Evolutionary conservation across 2,797 vertebrate genomes (phyloP), one percentile per base, ranked within the genome.

Genomic region (Esox masquinongy): DNA sequence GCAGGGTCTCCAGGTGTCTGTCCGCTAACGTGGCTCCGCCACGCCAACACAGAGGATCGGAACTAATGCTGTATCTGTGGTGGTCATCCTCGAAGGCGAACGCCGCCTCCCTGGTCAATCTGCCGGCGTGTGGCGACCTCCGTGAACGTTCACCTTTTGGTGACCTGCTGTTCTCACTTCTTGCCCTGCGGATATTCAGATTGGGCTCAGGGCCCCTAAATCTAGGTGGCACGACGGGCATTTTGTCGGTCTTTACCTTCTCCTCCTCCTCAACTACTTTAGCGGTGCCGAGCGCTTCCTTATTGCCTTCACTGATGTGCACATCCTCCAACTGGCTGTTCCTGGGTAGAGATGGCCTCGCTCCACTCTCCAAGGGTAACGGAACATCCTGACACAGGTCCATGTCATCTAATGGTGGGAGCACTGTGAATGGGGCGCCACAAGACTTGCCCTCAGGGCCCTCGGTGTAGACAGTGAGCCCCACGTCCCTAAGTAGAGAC

Each of bases 381-480:
- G 88, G 88, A 68, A 86, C 71, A 11, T 83, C 77, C 43, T 90
- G 85, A 83, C 77, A 80, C 53, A 83, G 72, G 63, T 89, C 90
- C 68, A 85, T 88, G 70, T 84, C 82, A 75, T 82, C 82, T 0
- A 91, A 87, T 19, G 91, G 88, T 74, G 68, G 39, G 43, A 50
- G 70, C 26, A 26, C 26, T 34, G 31, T 66, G 63, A 17, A 34
- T 66, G 26, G 17, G 64, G 17, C 26, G 17, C 26, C 64, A 67
- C 31, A 34, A 16, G 12, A 24, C 22, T 61, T 22, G 56, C 87
- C 89, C 80, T 88, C 90, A 17, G 87, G 87, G 49, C 90, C 92
- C 85, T 94, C 93, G 4, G 92, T 94, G 79, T 95, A 94, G 43
- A 94, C 94, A 0, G 93, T 94, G 75, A 94, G 83, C 26, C 94